Conservation (phyloP, 2,888 invertebrate genomes). For the Drosophila ustulata region DNA sequence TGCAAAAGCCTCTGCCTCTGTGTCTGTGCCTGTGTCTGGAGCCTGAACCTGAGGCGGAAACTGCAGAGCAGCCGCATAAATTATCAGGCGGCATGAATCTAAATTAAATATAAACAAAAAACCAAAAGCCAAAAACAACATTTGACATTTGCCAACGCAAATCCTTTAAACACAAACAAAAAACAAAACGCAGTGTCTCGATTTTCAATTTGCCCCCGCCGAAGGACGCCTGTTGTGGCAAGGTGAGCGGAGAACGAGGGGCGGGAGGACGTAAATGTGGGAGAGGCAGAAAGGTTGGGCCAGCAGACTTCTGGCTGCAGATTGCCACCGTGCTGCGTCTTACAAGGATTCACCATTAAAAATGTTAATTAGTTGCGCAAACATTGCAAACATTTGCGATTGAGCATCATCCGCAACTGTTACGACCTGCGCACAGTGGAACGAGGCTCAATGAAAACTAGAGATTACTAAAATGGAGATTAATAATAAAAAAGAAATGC, state of each 20-base stretch:
- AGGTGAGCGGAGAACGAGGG: not conserved
- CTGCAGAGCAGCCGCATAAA: slow-evolving; percentile 67
- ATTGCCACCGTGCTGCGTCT: slow-evolving; percentile 47
- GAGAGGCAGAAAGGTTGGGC: not conserved
- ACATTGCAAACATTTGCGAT: slow-evolving; percentile 66
- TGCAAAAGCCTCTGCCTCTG: slow-evolving; percentile 27
- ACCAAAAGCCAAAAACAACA: slow-evolving; percentile 44
- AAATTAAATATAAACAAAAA: slow-evolving; percentile 74
- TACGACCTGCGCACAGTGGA: slow-evolving; percentile 47
- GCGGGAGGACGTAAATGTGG: not conserved
- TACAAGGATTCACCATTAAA: slow-evolving; percentile 84
- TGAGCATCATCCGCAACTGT: slow-evolving; percentile 56
- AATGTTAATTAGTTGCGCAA: slow-evolving; percentile 84
- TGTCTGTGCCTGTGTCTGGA: not conserved
- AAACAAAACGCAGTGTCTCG: slow-evolving; percentile 43
- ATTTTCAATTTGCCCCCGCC: slow-evolving; percentile 49
- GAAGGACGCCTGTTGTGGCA: slow-evolving; percentile 4
- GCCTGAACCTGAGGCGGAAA: slow-evolving; percentile 44
- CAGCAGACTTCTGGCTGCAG: slow-evolving; percentile 19
- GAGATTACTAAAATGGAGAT: not conserved
- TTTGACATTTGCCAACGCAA: slow-evolving; percentile 71
- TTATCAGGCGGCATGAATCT: slow-evolving; percentile 71
- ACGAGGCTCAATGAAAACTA: not conserved
- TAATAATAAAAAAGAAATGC: too few species aligned
- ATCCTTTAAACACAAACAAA: slow-evolving; percentile 71